Conservation (phyloP, 2,888 invertebrate genomes). For the Proisotoma minuta region DNA sequence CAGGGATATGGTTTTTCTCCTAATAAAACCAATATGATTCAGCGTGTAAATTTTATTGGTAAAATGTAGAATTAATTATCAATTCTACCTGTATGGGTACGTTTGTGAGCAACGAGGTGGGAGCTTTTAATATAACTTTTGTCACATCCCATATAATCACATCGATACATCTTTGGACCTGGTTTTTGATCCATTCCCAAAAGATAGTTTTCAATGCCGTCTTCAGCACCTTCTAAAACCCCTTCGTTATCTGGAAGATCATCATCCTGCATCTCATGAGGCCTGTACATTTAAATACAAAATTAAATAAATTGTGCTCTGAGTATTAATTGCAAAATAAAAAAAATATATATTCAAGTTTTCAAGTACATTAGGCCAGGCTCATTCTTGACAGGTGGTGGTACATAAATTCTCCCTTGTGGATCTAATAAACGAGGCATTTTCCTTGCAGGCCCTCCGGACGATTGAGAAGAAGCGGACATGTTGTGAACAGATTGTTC, state of each 20-base stretch:
- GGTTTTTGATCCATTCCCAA: slow-evolving; percentile 7
- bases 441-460: neutral
- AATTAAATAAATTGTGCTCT: neutral
- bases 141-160: slow-evolving; percentile 10
- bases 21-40: neutral
- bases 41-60: neutral
- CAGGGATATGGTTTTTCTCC: slow-evolving; percentile 11
- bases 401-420: slow-evolving; percentile 6
- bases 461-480: neutral
- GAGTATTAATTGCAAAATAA: neutral
- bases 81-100: slow-evolving; percentile 8
- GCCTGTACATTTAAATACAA: neutral
- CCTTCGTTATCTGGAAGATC: neutral
- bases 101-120: slow-evolving; percentile 12
- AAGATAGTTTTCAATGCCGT: neutral
- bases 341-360: neutral
- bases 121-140: slow-evolving; percentile 15
- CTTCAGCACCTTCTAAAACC: neutral
- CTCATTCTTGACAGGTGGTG: slow-evolving; percentile 1
- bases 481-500: neutral
- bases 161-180: slow-evolving; percentile 7
- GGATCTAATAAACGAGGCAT: slow-evolving; percentile 10
- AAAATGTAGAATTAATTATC: neutral
- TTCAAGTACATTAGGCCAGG: neutral
- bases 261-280: neutral